Evolutionary conservation across 2,888 invertebrate species (phyloP).

Genomic region (Ametastegia equiseti): DNA sequence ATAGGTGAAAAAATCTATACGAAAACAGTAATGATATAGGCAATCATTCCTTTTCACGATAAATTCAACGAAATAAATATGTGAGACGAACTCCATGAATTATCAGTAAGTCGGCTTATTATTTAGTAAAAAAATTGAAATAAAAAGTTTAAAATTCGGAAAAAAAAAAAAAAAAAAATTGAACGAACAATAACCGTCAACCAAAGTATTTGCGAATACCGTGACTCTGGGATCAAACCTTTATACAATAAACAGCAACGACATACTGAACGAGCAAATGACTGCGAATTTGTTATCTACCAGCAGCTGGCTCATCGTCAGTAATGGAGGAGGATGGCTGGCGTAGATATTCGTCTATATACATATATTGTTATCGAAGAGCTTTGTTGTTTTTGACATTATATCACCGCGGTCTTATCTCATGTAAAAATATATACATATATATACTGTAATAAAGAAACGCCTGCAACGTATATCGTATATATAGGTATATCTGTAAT

Average conservation of each 20-base stretch:
- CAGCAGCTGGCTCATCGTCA: conserved; percentile 2
- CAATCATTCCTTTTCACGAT: neutral
- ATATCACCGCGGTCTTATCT: conserved; percentile 31
- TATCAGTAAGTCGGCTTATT: neutral
- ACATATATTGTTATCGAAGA: conserved; percentile 15
- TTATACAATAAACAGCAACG: conserved; percentile 20
- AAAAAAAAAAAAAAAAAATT: neutral
- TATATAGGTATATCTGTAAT: neutral
- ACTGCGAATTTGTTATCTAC: conserved; percentile 39
- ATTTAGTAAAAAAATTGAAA: neutral
- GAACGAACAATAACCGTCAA: neutral
- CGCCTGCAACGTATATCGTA: neutral
- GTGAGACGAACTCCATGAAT: neutral
- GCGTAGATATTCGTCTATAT: neutral
- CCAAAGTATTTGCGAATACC: neutral
- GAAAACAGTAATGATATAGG: neutral
- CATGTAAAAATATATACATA: neutral
- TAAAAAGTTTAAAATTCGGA: neutral
- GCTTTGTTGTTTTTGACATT: conserved; percentile 29
- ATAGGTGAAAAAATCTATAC: neutral
- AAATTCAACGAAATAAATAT: neutral
- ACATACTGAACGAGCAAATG: conserved; percentile 12
- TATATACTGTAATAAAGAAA: no score
- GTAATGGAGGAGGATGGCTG: conserved; percentile 31
- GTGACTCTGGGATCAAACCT: conserved; percentile 4